Conservation (phyloP, 2,888 invertebrate genomes). For the Arrhopalites spinosus region DNA sequence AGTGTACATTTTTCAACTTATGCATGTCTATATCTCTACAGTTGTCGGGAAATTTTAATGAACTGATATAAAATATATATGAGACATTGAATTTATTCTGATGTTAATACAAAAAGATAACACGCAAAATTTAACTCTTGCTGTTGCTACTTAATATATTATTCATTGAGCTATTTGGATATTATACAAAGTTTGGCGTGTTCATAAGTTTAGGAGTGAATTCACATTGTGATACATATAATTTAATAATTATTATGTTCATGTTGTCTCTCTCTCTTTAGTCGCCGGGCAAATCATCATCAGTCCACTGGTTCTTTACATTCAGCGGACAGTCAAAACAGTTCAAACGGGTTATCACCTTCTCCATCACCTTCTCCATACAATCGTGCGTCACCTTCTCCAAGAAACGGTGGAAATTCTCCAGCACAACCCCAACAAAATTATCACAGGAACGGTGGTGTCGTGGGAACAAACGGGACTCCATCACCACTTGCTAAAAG, state of each 20-base stretch:
- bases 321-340: constrained; percentile 73
- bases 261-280: constrained; percentile 1
- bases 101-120: no score
- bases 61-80: no score
- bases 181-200: neutral
- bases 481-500: constrained; percentile 65
- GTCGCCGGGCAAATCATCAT: constrained; percentile 77
- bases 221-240: neutral
- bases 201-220: neutral
- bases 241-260: neutral
- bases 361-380: constrained; percentile 67
- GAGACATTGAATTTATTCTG: no score
- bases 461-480: constrained; percentile 46
- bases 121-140: no score
- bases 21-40: no score
- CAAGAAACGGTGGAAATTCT: constrained; percentile 41
- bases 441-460: constrained; percentile 46
- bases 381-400: constrained; percentile 57
- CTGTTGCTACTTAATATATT: no score
- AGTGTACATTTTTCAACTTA: no score
- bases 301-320: constrained; percentile 82
- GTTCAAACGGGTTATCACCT: constrained; percentile 82
- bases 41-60: no score
- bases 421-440: constrained; percentile 40
- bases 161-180: no score